phyloP scores from a whole-genome alignment of 2,113 vertebrate genomes.

The Urocitellus parryii region DNA sequence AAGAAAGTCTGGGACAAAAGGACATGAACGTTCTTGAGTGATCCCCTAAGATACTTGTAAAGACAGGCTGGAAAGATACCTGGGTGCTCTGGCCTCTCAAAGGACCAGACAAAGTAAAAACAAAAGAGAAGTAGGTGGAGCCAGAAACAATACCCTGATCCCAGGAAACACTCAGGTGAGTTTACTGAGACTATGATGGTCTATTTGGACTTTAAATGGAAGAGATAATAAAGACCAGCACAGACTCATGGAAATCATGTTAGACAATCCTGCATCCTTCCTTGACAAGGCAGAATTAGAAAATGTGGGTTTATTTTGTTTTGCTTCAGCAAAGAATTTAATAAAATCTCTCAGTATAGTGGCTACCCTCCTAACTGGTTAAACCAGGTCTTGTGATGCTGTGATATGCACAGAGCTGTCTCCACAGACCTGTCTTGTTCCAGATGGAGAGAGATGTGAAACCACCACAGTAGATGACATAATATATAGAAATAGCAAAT shows the following conservation, averaged over 20 bases:
- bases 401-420: neutral
- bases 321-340: neutral
- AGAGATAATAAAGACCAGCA: neutral
- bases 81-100: neutral
- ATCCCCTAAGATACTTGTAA: neutral
- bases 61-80: neutral
- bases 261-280: neutral
- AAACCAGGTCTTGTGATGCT: neutral
- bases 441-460: neutral
- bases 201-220: neutral
- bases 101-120: neutral
- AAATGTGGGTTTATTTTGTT: neutral
- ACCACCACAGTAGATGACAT: neutral
- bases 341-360: neutral
- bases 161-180: neutral
- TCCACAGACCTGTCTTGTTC: neutral
- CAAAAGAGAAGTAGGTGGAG: neutral
- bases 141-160: neutral
- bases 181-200: neutral
- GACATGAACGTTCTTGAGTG: neutral
- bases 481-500: neutral
- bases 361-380: neutral
- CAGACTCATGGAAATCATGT: neutral
- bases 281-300: neutral
- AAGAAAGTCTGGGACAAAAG: neutral